These are phyloP conservation scores for Phymatocera aterrima DNA, from an alignment of 2,888 invertebrate genomes.

Conservation along the genomic window DNA sequence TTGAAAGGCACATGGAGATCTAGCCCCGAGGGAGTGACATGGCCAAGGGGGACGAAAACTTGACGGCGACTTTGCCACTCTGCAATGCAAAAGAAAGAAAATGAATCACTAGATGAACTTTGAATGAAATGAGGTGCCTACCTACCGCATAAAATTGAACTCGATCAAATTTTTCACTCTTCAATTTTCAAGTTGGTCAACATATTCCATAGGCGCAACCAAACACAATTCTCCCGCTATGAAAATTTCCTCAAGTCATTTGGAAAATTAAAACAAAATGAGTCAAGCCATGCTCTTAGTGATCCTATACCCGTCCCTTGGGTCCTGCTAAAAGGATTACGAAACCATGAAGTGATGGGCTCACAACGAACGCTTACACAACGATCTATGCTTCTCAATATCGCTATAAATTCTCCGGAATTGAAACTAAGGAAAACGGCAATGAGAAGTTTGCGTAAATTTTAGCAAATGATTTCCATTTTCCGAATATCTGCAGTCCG, in stretches of 20 bases:
- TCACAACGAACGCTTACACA: too few relatives aligned
- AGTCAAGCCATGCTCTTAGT: background rate
- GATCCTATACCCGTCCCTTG: slow-evolving; percentile 5
- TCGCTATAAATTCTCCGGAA: background rate
- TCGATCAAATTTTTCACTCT: too few relatives aligned
- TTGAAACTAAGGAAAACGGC: background rate
- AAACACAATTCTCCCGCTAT: too few relatives aligned
- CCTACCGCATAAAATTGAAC: too few relatives aligned
- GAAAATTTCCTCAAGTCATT: background rate
- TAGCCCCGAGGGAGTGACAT: slow-evolving; percentile 30
- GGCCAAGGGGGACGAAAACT: slow-evolving; percentile 12
- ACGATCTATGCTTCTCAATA: background rate
- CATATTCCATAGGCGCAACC: too few relatives aligned
- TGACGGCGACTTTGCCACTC: background rate
- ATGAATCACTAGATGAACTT: background rate
- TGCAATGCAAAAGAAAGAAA: background rate
- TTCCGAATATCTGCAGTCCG: background rate
- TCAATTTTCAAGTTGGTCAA: too few relatives aligned
- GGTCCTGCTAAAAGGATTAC: background rate
- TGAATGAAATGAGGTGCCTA: background rate
- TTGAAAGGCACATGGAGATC: slow-evolving; percentile 29
- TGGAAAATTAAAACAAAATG: background rate
- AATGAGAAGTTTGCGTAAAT: background rate
- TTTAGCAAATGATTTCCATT: background rate
- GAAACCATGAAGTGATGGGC: background rate